Percentiles rank a stretch among this genome's conserved stretches.
Conservation (phyloP, 1,140 invertebrate genomes). For the Drosophila suzukii region DNA sequence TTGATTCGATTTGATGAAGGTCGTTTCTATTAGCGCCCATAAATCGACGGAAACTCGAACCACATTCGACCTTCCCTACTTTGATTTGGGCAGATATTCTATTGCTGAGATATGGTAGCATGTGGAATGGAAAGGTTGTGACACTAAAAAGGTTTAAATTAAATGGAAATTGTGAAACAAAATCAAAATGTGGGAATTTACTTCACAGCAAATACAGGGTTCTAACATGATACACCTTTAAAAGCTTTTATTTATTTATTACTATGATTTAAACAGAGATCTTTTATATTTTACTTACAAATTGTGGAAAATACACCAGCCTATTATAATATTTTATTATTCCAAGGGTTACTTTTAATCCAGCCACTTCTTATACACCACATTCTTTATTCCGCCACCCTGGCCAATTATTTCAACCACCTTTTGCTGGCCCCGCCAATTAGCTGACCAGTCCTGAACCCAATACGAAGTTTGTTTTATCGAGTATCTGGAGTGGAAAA, state of each 20-base stretch:
- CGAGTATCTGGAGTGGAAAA: constrained; percentile 37
- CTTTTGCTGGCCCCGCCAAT: constrained; percentile 31
- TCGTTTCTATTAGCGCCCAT: constrained; percentile 59
- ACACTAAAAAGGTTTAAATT: constrained; percentile 14
- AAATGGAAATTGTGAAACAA: constrained; percentile 15
- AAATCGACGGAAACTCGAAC: constrained; percentile 44
- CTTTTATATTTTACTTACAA: too few species aligned
- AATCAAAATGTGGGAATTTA: too few species aligned
- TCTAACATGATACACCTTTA: too few species aligned
- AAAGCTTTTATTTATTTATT: too few species aligned
- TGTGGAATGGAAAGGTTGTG: not conserved
- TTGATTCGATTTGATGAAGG: constrained; percentile 75
- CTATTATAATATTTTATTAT: not conserved
- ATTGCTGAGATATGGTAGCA: not conserved
- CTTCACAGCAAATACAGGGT: not conserved
- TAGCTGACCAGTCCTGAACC: constrained; percentile 30
- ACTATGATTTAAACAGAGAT: too few species aligned
- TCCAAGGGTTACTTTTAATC: not conserved
- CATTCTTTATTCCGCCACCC: not conserved
- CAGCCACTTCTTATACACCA: not conserved
- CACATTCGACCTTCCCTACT: constrained; percentile 32
- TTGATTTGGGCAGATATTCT: constrained; percentile 16
- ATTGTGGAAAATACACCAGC: too few species aligned
- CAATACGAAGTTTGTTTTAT: constrained; percentile 42
- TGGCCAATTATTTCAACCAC: constrained; percentile 23